These are phyloP conservation scores for Lepidurus packardi DNA, from an alignment of 1,140 invertebrate genomes.

Conservation along the genomic window DNA sequence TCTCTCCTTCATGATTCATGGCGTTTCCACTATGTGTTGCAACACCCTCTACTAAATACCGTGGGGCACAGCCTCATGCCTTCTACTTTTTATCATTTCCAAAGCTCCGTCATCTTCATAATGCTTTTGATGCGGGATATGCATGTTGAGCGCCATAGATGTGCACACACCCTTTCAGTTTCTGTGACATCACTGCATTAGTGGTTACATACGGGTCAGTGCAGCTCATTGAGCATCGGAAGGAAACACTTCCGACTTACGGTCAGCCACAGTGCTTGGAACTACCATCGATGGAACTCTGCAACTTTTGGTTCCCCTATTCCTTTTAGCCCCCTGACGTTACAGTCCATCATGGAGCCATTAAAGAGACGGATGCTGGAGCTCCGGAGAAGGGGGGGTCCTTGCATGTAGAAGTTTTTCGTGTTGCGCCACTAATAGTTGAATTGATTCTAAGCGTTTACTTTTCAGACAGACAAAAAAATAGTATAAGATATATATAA, in stretches of 20 bases:
- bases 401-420: not conserved
- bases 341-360: conserved; percentile 14
- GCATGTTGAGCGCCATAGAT: not conserved
- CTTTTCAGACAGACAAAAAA: too few relatives aligned
- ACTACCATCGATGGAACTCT: not conserved
- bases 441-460: too few relatives aligned
- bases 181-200: not conserved
- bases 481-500: too few relatives aligned
- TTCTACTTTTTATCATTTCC: not conserved
- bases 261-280: not conserved
- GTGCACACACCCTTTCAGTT: not conserved
- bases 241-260: conserved; percentile 12
- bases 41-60: not conserved
- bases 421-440: too few relatives aligned
- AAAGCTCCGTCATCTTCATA: not conserved
- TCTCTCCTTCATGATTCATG: not conserved
- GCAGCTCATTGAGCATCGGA: conserved; percentile 9
- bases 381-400: not conserved
- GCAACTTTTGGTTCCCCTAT: not conserved
- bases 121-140: not conserved
- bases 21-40: not conserved
- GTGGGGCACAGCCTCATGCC: not conserved
- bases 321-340: conserved; percentile 3
- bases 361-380: conserved; percentile 19
- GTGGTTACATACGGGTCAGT: conserved; percentile 9